Evolutionary conservation across 2,888 invertebrate species (phyloP).

Genomic region (Apodemia zela): DNA sequence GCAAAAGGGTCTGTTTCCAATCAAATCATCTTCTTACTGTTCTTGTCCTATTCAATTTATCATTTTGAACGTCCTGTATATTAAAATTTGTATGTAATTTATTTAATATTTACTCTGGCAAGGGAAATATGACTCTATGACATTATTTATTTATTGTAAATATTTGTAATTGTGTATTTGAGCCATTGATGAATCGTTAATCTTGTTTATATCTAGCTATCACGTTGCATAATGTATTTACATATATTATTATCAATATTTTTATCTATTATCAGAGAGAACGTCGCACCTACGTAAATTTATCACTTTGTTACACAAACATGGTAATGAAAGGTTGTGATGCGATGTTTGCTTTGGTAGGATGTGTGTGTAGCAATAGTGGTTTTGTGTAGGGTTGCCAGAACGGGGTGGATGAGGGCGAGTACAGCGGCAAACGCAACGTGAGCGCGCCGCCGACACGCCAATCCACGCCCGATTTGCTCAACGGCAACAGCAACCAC

Average conservation of each 20-base stretch:
- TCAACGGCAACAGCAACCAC: slow-evolving; percentile 74
- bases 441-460: slow-evolving; percentile 71
- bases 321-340: neutral
- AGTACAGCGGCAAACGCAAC: slow-evolving; percentile 59
- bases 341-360: neutral
- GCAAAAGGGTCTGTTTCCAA: slow-evolving; percentile 79
- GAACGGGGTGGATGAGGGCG: slow-evolving; percentile 62
- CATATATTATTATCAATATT: slow-evolving; percentile 19
- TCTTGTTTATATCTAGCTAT: slow-evolving; percentile 10
- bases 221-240: slow-evolving; percentile 21
- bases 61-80: neutral
- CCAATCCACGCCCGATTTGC: slow-evolving; percentile 67
- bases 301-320: neutral
- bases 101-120: neutral
- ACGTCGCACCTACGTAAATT: slow-evolving; percentile 8
- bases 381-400: slow-evolving; percentile 35
- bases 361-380: slow-evolving; percentile 16
- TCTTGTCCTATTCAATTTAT: slow-evolving; percentile 31
- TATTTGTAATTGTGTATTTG: slow-evolving; percentile 22
- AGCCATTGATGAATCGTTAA: slow-evolving; percentile 2
- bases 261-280: slow-evolving; percentile 15
- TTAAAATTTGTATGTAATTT: neutral
- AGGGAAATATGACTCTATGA: neutral
- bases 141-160: slow-evolving; percentile 29
- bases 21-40: slow-evolving; percentile 47